These are phyloP conservation scores for Pedionomus torquatus DNA, from an alignment of 2,113 vertebrate genomes.

Conservation along the genomic window DNA sequence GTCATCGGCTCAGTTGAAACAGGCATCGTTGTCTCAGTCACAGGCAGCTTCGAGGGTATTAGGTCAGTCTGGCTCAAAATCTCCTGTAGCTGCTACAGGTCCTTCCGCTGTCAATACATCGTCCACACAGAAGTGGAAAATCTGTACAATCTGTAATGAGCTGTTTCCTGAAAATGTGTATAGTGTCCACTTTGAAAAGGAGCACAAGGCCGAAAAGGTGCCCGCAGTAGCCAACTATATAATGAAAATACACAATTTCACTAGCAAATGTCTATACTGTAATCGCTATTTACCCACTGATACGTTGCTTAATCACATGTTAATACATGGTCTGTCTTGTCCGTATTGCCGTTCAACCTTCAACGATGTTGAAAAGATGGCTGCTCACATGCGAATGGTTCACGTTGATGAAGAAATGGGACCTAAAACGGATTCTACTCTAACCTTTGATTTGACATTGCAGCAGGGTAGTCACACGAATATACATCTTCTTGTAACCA, in stretches of 20 bases:
- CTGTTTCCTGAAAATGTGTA: conserved; percentile 98
- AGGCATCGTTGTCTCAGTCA: conserved; percentile 80
- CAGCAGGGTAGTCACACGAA: conserved; percentile 98
- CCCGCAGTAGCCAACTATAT: conserved; percentile 98
- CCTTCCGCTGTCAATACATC: conserved; percentile 88
- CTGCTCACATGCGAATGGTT: conserved; percentile 92
- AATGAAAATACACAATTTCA: conserved; percentile 99
- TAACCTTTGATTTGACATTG: conserved; percentile 96
- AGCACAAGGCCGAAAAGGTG: conserved; percentile 98
- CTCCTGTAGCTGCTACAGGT: conserved; percentile 77
- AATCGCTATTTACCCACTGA: conserved; percentile 98
- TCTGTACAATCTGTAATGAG: conserved; percentile 99
- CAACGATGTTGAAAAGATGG: conserved; percentile 99
- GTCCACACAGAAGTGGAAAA: conserved; percentile 98
- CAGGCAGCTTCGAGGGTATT: conserved; percentile 76
- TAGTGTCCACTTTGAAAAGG: conserved; percentile 96
- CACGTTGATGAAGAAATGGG: conserved; percentile 92
- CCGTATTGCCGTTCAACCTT: conserved; percentile 95
- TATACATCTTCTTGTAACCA: conserved; percentile 95
- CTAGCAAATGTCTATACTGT: conserved; percentile 99
- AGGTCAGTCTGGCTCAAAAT: conserved; percentile 78
- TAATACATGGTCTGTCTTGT: conserved; percentile 96
- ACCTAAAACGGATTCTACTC: conserved; percentile 92
- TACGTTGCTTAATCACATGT: conserved; percentile 95
- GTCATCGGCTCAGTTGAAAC: conserved; percentile 81